Base-by-base conservation (phyloP, 1,140 invertebrate species). In the Aphidius ervi region DNA sequence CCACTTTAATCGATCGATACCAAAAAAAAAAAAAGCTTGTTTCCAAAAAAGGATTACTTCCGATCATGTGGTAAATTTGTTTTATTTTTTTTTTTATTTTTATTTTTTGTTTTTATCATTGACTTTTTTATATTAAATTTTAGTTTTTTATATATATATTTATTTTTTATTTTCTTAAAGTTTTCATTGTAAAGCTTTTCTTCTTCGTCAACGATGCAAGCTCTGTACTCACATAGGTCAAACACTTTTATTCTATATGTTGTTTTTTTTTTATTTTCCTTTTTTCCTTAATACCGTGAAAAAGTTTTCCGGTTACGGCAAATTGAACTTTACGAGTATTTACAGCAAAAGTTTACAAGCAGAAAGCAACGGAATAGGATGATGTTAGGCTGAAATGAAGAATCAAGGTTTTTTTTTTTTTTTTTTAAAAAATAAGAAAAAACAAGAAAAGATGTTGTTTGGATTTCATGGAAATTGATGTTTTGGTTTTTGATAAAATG, bases 261-360 rank as follows among this genome's bases (percentile, higher is more conserved):
- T 31, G 23, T 31, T 31, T 31, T 1, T 31, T 31, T 31, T 31
- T 31, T 1, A 0, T 39, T 16, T n/a, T 54, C 45, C 20, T 46
- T 9, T 52, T 60, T 20, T 5, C n/a, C 20, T n/a, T 46, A 42
- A 42, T 42, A 20, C 16, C 40, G 7, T 16, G 48, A n/a, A 46
- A 52, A 63, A 62, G 53, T 63, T 63, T 63, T 55, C 46, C 47
- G 53, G 56, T 39, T 47, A 49, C 62, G 63, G 64, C 64, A 63
- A 66, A 73, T 74, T 67, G 63, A 69, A 68, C 67, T 69, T 71
- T 69, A 73, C 66, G 64, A 65, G 58, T 63, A 64, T 52, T 64
- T 64, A 67, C 60, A 43, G 62, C 41, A 59, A 59, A 67, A 67
- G 66, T 69, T 68, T 52, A 50, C 53, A 31, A 48, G 54, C 46